A percentile compares a stretch with the other conserved stretches of the same genome.
Evolutionary conservation across 1,140 invertebrate species (phyloP).

Genomic region (Antheraea pernyi): DNA sequence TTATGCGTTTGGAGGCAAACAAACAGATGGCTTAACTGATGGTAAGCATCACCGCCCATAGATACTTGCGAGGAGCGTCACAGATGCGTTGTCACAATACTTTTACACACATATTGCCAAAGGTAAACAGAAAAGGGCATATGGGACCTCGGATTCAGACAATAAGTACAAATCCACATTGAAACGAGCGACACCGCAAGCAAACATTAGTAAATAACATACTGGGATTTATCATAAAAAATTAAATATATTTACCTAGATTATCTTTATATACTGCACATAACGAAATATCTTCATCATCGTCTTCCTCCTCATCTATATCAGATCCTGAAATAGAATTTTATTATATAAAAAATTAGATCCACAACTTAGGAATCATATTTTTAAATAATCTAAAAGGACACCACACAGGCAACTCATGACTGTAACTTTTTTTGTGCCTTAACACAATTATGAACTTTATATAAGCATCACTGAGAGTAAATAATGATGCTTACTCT

Average conservation of each 20-base stretch:
- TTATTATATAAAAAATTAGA: not conserved
- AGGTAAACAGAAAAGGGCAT: too few relatives aligned
- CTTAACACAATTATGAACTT: not conserved
- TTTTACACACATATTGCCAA: too few relatives aligned
- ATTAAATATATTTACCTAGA: not conserved
- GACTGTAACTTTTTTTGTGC: not conserved
- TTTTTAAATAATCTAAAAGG: not conserved
- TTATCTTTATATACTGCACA: constrained; percentile 87
- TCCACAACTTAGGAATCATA: not conserved
- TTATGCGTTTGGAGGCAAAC: too few relatives aligned
- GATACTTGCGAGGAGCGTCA: too few relatives aligned
- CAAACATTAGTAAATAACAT: too few relatives aligned
- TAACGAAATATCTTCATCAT: constrained; percentile 84
- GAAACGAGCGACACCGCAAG: too few relatives aligned
- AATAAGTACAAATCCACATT: too few relatives aligned
- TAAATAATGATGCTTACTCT: constrained; percentile 73
- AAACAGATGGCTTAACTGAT: too few relatives aligned
- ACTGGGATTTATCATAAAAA: too few relatives aligned
- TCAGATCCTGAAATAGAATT: constrained; percentile 77
- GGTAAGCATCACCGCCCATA: too few relatives aligned
- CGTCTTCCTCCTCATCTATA: constrained; percentile 81
- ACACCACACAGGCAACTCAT: constrained; percentile 18
- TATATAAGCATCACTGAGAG: not conserved
- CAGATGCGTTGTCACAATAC: too few relatives aligned
- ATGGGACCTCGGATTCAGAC: too few relatives aligned